A percentile compares a stretch with the other conserved stretches of the same genome.
phyloP scores from a whole-genome alignment of 2,888 invertebrate species.

The Pediacus dermestoides region DNA sequence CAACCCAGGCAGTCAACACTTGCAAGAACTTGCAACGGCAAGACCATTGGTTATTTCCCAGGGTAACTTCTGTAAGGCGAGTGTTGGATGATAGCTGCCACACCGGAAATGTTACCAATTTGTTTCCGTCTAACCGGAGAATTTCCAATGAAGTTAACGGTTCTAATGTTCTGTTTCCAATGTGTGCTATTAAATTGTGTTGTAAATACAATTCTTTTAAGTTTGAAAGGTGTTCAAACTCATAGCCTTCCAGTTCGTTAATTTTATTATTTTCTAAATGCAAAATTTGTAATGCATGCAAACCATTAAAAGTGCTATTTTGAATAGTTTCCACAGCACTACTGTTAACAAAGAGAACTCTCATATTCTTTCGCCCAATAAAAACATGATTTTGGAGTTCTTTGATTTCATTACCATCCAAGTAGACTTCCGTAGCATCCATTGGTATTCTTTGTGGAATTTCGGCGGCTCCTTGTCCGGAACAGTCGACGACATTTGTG shows the following conservation, averaged over 20 bases:
- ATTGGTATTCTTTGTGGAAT: constrained; percentile 86
- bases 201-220: constrained; percentile 81
- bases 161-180: constrained; percentile 76
- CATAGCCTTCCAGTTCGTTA: constrained; percentile 73
- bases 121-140: constrained; percentile 80
- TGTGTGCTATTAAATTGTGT: constrained; percentile 75
- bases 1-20: constrained; percentile 77
- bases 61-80: constrained; percentile 68
- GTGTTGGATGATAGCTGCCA: constrained; percentile 70
- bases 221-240: constrained; percentile 77
- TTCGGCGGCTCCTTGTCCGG: constrained; percentile 70
- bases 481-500: constrained; percentile 89
- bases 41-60: constrained; percentile 85
- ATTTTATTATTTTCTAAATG: constrained; percentile 85
- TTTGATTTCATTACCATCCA: constrained; percentile 85
- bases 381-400: constrained; percentile 84
- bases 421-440: constrained; percentile 89
- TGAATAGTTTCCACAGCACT: constrained; percentile 81
- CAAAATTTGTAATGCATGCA: constrained; percentile 72
- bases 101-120: constrained; percentile 73
- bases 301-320: constrained; percentile 86
- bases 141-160: constrained; percentile 75
- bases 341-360: constrained; percentile 78
- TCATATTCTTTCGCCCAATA: constrained; percentile 85
- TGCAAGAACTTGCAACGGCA: constrained; percentile 87